phyloP scores from a whole-genome alignment of 1,140 invertebrate species.

The Dufourea novaeangliae region DNA sequence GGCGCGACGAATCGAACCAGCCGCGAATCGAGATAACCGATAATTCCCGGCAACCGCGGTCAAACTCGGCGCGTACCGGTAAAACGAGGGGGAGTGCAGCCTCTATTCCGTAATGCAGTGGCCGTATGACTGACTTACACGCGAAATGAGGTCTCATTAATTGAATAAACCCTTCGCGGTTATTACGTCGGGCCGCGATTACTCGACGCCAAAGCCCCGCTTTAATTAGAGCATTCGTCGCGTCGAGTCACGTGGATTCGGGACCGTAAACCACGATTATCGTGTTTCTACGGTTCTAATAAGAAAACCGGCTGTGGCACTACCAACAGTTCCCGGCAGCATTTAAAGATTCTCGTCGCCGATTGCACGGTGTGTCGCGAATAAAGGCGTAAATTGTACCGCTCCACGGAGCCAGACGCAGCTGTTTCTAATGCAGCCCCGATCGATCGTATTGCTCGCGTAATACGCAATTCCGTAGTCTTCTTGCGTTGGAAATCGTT shows the following conservation, averaged over 20 bases:
- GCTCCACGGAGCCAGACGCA: neutral
- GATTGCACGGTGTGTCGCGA: neutral
- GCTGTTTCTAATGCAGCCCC: neutral
- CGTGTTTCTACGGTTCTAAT: conserved; percentile 19
- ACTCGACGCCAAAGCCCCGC: neutral
- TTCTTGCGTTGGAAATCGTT: conserved; percentile 1
- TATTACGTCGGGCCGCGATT: conserved; percentile 5
- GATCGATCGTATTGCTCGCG: neutral
- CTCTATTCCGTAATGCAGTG: neutral
- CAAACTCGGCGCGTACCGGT: neutral
- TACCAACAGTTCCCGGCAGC: neutral
- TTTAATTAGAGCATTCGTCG: conserved; percentile 54
- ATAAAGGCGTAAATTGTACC: conserved; percentile 13
- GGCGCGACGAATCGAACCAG: neutral
- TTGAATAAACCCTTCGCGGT: neutral
- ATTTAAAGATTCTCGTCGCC: conserved; percentile 26
- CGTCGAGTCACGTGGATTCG: conserved; percentile 18
- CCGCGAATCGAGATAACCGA: neutral
- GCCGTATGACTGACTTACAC: neutral
- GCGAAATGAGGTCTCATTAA: neutral
- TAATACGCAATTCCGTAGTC: neutral
- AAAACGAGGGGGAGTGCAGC: neutral
- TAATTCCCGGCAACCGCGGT: neutral
- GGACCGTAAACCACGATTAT: conserved; percentile 9
- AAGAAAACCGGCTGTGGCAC: conserved; percentile 17